Evolutionary conservation across 2,113 vertebrate genomes (phyloP).

Genomic region (Phocoena phocoena): DNA sequence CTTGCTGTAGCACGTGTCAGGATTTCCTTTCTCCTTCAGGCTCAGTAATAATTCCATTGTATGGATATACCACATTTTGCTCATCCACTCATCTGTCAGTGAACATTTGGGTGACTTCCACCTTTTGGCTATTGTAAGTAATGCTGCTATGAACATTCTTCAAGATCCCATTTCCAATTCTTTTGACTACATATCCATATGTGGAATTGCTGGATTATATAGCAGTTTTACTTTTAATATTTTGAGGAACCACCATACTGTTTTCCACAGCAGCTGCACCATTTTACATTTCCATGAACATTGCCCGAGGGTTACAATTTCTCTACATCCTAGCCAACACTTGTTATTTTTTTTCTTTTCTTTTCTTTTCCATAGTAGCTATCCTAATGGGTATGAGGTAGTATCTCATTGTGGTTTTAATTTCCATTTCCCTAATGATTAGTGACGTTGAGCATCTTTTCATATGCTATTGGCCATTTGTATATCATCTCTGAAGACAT

Average conservation of each 20-base stretch:
- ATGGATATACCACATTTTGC: not conserved
- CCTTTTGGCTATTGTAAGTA: not conserved
- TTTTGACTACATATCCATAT: not conserved
- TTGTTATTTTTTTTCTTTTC: not conserved
- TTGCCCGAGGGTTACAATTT: not conserved
- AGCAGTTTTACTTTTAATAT: constrained; percentile 19
- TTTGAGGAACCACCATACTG: not conserved
- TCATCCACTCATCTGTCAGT: not conserved
- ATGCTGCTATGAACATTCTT: not conserved
- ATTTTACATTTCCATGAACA: not conserved
- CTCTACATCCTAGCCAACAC: not conserved
- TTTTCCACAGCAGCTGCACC: not conserved
- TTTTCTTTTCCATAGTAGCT: not conserved
- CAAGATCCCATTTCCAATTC: not conserved
- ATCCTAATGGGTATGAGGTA: not conserved
- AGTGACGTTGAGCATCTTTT: not conserved
- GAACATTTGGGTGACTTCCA: not conserved
- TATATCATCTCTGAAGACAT: not conserved
- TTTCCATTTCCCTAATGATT: not conserved
- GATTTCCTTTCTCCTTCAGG: constrained; percentile 9
- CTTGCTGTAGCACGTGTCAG: not conserved
- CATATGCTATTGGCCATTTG: not conserved
- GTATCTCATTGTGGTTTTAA: not conserved
- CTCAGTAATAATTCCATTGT: not conserved
- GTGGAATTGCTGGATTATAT: not conserved